Evolutionary conservation across 2,113 vertebrate genomes (phyloP).

Genomic region (Sardina pilchardus): DNA sequence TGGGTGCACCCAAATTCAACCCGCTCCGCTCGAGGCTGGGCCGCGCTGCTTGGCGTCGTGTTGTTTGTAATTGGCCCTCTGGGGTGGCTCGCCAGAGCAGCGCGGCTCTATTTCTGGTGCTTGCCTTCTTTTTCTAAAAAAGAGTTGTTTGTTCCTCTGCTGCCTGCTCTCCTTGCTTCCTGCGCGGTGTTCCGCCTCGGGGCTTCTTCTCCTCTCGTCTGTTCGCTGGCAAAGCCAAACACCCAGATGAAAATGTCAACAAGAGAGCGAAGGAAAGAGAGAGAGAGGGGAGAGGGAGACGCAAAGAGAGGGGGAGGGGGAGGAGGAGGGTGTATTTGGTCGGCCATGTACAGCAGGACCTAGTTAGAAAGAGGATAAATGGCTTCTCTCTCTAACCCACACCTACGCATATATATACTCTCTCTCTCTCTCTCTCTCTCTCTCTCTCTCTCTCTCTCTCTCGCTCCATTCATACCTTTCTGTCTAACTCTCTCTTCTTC

Average conservation of each 20-base stretch:
- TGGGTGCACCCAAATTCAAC: background rate
- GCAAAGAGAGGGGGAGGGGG: background rate
- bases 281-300: too few relatives aligned
- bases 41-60: background rate
- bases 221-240: background rate
- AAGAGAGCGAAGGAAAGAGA: background rate
- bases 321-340: background rate
- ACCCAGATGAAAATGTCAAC: constrained; percentile 9
- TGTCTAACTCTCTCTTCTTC: background rate
- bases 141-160: constrained; percentile 7
- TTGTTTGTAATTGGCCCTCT: background rate
- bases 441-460: background rate
- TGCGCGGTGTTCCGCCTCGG: background rate
- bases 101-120: constrained; percentile 2
- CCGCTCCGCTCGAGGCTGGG: background rate
- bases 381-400: background rate
- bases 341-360: background rate
- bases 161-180: background rate
- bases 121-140: background rate
- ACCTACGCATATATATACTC: background rate
- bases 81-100: background rate
- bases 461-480: background rate
- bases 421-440: too few relatives aligned
- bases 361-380: background rate
- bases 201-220: background rate